These are phyloP conservation scores for Galeruca laticollis DNA, from an alignment of 2,888 invertebrate species.

Conservation along the genomic window DNA sequence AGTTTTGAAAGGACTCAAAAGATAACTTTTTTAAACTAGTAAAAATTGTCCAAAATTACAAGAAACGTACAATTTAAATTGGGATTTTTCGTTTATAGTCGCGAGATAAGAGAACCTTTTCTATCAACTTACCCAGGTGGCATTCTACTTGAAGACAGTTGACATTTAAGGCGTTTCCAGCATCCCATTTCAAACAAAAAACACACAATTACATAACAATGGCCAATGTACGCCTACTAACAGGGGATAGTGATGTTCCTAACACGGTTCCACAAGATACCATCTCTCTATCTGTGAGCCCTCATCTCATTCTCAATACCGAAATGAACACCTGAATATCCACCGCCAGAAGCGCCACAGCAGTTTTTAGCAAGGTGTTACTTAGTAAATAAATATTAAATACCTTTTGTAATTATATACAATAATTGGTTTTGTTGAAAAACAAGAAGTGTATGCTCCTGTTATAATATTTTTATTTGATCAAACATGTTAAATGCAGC, in stretches of 20 bases:
- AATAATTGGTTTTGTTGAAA: no score
- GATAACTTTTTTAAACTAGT: not conserved
- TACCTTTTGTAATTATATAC: no score
- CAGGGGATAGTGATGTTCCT: conserved; percentile 65
- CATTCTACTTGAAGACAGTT: conserved; percentile 64
- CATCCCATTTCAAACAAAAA: conserved; percentile 66
- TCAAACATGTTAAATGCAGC: no score
- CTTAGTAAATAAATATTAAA: not conserved
- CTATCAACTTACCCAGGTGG: conserved; percentile 61
- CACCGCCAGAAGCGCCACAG: conserved; percentile 39
- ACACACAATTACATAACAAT: conserved; percentile 67
- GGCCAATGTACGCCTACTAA: conserved; percentile 67
- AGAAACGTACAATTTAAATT: conserved; percentile 45
- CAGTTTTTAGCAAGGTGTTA: conserved; percentile 3
- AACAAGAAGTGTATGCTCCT: not conserved
- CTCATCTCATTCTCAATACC: conserved; percentile 59
- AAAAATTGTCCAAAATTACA: conserved; percentile 33
- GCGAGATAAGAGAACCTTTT: conserved; percentile 49
- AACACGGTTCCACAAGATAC: conserved; percentile 61
- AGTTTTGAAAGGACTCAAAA: not conserved
- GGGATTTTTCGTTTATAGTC: conserved; percentile 52
- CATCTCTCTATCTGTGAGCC: conserved; percentile 56
- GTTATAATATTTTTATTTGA: not conserved
- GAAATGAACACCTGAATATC: conserved; percentile 58
- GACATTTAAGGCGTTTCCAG: conserved; percentile 66